A percentile compares a stretch with the other conserved stretches of the same genome.
Conservation (phyloP, 2,113 vertebrate species). For the Oryzias woworae region DNA sequence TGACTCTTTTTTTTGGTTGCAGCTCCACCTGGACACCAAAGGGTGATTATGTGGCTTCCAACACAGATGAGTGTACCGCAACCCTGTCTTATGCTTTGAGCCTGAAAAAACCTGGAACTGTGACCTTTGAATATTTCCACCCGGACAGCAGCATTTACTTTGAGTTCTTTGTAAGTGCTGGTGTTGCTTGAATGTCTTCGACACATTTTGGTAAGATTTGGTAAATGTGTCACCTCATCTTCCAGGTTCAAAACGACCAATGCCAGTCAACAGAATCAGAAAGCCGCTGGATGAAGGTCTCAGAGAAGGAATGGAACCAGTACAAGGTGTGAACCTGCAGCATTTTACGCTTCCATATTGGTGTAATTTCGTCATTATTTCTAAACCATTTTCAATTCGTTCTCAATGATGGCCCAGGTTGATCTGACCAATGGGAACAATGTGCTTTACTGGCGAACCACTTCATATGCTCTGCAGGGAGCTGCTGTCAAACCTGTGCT, state of each 20-base stretch:
- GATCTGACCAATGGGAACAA: conserved; percentile 88
- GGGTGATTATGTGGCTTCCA: conserved; percentile 89
- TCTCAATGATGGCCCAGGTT: conserved; percentile 67
- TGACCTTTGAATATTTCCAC: conserved; percentile 92
- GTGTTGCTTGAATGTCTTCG: background rate
- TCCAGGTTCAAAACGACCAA: conserved; percentile 94
- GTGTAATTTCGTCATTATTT: background rate
- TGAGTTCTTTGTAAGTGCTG: conserved; percentile 89
- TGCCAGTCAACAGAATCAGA: conserved; percentile 87
- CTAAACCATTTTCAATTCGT: background rate
- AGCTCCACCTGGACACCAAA: conserved; percentile 91
- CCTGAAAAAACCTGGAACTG: conserved; percentile 88
- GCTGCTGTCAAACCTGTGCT: conserved; percentile 85
- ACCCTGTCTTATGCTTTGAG: conserved; percentile 89
- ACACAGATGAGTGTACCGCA: conserved; percentile 91
- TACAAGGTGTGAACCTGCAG: conserved; percentile 71
- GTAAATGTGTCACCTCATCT: background rate
- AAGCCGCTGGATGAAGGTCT: conserved; percentile 86
- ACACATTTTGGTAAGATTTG: background rate
- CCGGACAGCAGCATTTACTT: conserved; percentile 91
- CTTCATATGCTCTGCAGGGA: conserved; percentile 78
- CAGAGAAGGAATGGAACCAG: conserved; percentile 84
- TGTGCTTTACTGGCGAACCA: conserved; percentile 92
- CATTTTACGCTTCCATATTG: background rate
- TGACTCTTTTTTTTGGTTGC: conserved; percentile 5